A percentile compares a stretch with the other conserved stretches of the same genome.
phyloP scores from a whole-genome alignment of 1,140 invertebrate species.

The Tetragonula clypearis region DNA sequence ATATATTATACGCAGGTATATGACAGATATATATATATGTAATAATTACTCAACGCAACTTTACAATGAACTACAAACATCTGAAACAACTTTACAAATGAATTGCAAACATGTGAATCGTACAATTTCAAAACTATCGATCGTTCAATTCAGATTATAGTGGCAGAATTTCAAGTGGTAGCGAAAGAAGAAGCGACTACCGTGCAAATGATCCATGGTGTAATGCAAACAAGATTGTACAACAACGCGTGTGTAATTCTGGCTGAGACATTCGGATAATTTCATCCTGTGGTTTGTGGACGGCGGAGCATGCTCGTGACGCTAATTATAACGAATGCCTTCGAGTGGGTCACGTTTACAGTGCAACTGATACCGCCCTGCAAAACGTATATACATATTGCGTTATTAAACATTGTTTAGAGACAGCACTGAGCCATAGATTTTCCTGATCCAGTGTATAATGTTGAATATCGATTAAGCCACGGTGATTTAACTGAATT shows the following conservation, averaged over 20 bases:
- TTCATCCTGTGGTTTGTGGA: conserved; percentile 59
- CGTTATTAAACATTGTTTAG: conserved; percentile 60
- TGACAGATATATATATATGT: too few species aligned
- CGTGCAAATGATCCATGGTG: conserved; percentile 13
- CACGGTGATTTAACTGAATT: conserved; percentile 27
- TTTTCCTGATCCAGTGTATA: conserved; percentile 33
- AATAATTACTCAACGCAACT: too few species aligned
- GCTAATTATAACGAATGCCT: conserved; percentile 72
- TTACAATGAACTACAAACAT: too few species aligned
- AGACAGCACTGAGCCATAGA: conserved; percentile 34
- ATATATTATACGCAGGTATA: too few species aligned
- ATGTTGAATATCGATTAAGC: conserved; percentile 41
- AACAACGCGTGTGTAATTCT: conserved; percentile 58
- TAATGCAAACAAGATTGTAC: conserved; percentile 37
- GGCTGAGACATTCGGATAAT: conserved; percentile 65
- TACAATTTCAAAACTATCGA: not conserved
- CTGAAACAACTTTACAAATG: too few species aligned
- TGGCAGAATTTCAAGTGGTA: too few species aligned
- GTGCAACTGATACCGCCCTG: conserved; percentile 31
- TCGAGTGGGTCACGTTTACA: conserved; percentile 61
- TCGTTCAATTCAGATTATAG: not conserved
- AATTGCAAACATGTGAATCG: too few species aligned
- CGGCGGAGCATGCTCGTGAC: conserved; percentile 61
- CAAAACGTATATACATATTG: conserved; percentile 27
- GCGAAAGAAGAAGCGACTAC: not conserved